A percentile compares a stretch with the other conserved stretches of the same genome.
phyloP scores from a whole-genome alignment of 2,797 vertebrate species.

The Varecia variegata region DNA sequence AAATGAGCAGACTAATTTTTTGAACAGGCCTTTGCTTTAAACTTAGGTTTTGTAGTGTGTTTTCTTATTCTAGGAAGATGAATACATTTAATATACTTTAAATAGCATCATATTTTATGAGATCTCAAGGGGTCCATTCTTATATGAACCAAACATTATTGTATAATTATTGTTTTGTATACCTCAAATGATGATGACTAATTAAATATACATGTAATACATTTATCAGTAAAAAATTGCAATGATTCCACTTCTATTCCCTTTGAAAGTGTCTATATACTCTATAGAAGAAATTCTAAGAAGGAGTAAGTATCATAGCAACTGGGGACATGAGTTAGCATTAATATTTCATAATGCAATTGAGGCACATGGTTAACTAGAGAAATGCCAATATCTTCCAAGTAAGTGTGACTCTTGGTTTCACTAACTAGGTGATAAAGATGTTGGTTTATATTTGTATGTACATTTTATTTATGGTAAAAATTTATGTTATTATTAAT shows the following conservation, averaged over 20 bases:
- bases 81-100: constrained; percentile 79
- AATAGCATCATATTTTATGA: constrained; percentile 75
- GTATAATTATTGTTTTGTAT: constrained; percentile 72
- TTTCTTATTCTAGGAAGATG: constrained; percentile 65
- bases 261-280: background rate
- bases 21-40: constrained; percentile 37
- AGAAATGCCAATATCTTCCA: background rate
- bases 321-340: background rate
- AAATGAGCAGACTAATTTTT: constrained; percentile 51
- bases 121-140: constrained; percentile 65
- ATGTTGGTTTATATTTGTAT: background rate
- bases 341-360: constrained; percentile 32
- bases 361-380: background rate
- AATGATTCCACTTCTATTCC: background rate
- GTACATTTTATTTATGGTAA: background rate
- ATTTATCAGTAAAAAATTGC: constrained; percentile 61
- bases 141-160: constrained; percentile 66
- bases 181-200: constrained; percentile 64
- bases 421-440: background rate
- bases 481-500: constrained; percentile 30
- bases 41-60: constrained; percentile 5
- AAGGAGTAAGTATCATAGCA: background rate
- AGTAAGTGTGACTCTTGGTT: background rate
- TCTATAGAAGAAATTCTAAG: constrained; percentile 36
- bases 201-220: constrained; percentile 72